phyloP scores from a whole-genome alignment of 1,140 invertebrate species.

The Steinernema khuongi region DNA sequence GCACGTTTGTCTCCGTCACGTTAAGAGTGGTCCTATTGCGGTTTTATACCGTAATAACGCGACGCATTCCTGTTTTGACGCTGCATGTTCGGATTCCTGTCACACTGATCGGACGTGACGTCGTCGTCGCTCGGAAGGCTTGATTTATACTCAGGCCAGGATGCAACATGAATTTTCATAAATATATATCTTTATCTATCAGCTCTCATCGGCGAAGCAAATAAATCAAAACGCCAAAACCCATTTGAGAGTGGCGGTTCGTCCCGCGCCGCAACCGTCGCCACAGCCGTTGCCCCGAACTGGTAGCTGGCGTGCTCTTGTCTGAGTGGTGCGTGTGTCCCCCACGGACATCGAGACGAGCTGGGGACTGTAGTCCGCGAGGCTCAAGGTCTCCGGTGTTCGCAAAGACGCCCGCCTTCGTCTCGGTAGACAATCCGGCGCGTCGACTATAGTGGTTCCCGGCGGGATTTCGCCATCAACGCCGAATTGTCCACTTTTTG shows the following conservation, averaged over 20 bases:
- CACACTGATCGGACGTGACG: background rate
- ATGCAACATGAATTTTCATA: conserved; percentile 13
- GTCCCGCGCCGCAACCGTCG: background rate
- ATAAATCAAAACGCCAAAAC: conserved; percentile 13
- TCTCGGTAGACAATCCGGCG: background rate
- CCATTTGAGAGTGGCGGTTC: conserved; percentile 8
- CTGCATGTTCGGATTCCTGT: conserved; percentile 13
- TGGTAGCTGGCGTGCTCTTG: background rate
- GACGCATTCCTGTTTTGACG: background rate
- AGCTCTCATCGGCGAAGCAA: conserved; percentile 9
- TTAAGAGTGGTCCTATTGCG: background rate
- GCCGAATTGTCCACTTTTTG: background rate
- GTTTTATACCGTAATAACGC: background rate
- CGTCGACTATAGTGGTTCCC: too few species aligned
- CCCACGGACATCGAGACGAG: background rate
- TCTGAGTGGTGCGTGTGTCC: background rate
- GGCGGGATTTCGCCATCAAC: too few species aligned
- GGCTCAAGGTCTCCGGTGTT: conserved; percentile 10
- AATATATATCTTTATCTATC: conserved; percentile 17
- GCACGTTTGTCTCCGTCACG: background rate
- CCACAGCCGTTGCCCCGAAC: background rate
- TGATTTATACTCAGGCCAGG: conserved; percentile 12
- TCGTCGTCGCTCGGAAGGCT: background rate
- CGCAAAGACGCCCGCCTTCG: background rate
- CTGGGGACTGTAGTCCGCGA: background rate